Conservation (phyloP, 2,888 invertebrate genomes). For the Acronicta alni region DNA sequence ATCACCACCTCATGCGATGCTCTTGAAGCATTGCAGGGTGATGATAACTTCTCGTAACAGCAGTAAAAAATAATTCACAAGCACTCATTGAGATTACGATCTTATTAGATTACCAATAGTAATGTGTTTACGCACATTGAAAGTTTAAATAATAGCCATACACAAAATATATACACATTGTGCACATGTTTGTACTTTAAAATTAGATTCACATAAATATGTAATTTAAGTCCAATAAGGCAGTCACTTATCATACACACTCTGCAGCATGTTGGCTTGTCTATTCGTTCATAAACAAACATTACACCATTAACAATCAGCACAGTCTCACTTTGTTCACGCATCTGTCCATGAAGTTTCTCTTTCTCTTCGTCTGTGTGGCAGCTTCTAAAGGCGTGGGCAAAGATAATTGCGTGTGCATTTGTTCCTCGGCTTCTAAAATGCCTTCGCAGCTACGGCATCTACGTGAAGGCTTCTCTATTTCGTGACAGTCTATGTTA, state of each 20-base stretch:
- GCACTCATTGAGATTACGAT: slow-evolving; percentile 87
- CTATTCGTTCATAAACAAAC: slow-evolving; percentile 53
- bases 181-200: slow-evolving; percentile 88
- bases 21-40: slow-evolving; percentile 84
- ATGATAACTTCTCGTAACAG: slow-evolving; percentile 70
- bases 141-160: slow-evolving; percentile 76
- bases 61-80: slow-evolving; percentile 71
- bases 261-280: slow-evolving; percentile 72
- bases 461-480: slow-evolving; percentile 78
- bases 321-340: slow-evolving; percentile 94
- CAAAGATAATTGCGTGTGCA: slow-evolving; percentile 88
- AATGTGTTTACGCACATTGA: slow-evolving; percentile 70
- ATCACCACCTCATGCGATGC: slow-evolving; percentile 80
- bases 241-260: slow-evolving; percentile 81
- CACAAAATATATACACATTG: slow-evolving; percentile 86
- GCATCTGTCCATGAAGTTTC: slow-evolving; percentile 95
- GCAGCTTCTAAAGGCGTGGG: slow-evolving; percentile 89
- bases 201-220: slow-evolving; percentile 82
- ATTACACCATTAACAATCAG: slow-evolving; percentile 84
- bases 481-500: slow-evolving; percentile 73
- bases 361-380: slow-evolving; percentile 91
- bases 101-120: slow-evolving; percentile 76
- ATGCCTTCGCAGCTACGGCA: slow-evolving; percentile 91
- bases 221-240: slow-evolving; percentile 81
- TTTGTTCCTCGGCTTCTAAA: slow-evolving; percentile 86